Conservation (phyloP, 2,797 vertebrate species). For the Discoglossus pictus region DNA sequence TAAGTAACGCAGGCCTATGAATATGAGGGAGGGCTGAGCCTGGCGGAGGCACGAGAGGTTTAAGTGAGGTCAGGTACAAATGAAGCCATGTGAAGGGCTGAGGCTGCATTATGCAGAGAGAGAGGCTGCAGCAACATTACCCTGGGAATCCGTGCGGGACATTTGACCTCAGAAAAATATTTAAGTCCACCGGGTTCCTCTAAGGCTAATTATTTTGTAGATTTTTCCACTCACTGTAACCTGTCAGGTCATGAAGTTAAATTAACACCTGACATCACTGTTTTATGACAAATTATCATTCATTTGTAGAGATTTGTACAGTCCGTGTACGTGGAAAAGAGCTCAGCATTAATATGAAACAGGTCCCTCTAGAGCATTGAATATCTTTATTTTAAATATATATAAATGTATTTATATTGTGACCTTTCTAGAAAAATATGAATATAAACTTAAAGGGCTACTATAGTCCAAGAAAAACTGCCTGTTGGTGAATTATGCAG, state of each 20-base stretch:
- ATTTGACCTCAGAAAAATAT: conserved; percentile 78
- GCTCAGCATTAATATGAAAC: conserved; percentile 24
- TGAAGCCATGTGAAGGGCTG: neutral
- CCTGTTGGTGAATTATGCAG: no score
- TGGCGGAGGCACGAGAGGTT: neutral
- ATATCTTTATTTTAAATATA: no score
- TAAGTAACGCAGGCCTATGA: neutral
- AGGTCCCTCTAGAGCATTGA: no score
- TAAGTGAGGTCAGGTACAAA: conserved; percentile 34
- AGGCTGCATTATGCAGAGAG: conserved; percentile 66
- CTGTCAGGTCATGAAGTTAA: conserved; percentile 66
- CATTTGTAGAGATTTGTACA: conserved; percentile 54
- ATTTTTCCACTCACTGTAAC: conserved; percentile 65
- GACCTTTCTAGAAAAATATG: no score
- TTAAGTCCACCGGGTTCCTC: conserved; percentile 70
- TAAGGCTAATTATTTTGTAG: conserved; percentile 73
- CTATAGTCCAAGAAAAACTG: no score
- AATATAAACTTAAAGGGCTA: no score
- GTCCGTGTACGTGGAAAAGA: conserved; percentile 41
- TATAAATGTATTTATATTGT: no score
- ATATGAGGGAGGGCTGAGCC: neutral
- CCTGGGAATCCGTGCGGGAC: conserved; percentile 75
- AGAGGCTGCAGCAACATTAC: conserved; percentile 64
- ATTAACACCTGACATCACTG: conserved; percentile 32
- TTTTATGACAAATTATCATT: conserved; percentile 57